phyloP scores from a whole-genome alignment of 2,888 invertebrate species.

The Psylliodes chrysocephalus region DNA sequence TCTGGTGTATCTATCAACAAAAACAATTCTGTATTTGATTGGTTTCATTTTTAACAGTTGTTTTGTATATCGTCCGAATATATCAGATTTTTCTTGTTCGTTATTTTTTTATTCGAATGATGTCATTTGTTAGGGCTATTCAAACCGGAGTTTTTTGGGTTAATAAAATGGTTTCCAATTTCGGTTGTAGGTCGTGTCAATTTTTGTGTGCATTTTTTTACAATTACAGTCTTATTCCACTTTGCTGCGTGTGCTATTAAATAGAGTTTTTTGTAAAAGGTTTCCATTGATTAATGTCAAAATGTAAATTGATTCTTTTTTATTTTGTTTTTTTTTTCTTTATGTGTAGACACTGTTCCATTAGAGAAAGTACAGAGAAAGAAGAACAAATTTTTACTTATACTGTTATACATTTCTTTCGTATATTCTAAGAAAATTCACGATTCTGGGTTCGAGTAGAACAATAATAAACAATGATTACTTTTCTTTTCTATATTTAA shows the following conservation, averaged over 20 bases:
- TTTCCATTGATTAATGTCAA: no score
- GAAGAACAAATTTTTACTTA: no score
- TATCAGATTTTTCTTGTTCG: constrained; percentile 22
- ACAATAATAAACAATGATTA: no score
- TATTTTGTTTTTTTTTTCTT: no score
- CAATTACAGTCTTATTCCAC: background rate
- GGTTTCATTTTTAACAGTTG: constrained; percentile 30
- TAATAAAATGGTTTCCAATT: constrained; percentile 24
- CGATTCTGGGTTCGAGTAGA: no score
- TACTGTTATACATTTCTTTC: no score
- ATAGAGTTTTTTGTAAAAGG: no score
- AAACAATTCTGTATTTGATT: constrained; percentile 34
- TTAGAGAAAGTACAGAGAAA: no score
- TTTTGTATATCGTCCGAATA: constrained; percentile 29
- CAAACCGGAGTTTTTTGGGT: constrained; percentile 12
- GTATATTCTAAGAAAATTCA: no score
- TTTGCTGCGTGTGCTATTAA: background rate
- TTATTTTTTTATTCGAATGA: constrained; percentile 8
- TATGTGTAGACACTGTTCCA: no score
- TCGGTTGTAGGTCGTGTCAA: constrained; percentile 4
- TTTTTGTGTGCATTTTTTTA: background rate
- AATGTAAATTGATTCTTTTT: no score
- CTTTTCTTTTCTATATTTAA: no score
- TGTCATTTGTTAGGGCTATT: constrained; percentile 18
- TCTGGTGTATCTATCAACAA: constrained; percentile 28